Evolutionary conservation across 2,888 invertebrate genomes (phyloP).

Genomic region (Plemyria rubiginata): DNA sequence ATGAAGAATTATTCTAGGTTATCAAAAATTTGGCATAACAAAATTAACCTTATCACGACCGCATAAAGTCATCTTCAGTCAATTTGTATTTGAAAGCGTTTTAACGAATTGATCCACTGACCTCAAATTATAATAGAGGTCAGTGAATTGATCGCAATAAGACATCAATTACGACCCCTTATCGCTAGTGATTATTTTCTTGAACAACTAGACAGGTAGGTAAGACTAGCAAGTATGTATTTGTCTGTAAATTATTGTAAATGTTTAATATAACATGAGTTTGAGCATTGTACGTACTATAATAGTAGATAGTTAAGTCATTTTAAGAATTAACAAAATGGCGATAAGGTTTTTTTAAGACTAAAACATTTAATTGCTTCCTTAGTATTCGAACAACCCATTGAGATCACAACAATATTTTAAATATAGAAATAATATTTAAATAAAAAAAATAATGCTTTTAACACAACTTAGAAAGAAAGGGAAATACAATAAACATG

Average conservation of each 20-base stretch:
- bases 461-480: not conserved
- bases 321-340: slow-evolving; percentile 29
- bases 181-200: slow-evolving; percentile 61
- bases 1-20: too few species aligned
- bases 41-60: too few species aligned
- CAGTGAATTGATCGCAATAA: too few species aligned
- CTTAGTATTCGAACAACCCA: slow-evolving; percentile 20
- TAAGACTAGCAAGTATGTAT: slow-evolving; percentile 51
- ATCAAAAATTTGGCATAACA: too few species aligned
- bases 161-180: slow-evolving; percentile 16
- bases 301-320: slow-evolving; percentile 8
- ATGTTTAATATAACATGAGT: slow-evolving; percentile 42
- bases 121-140: too few species aligned
- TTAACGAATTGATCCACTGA: too few species aligned
- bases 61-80: too few species aligned
- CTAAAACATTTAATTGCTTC: slow-evolving; percentile 25
- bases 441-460: not conserved
- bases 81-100: too few species aligned
- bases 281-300: slow-evolving; percentile 28
- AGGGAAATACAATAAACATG: not conserved
- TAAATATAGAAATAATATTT: slow-evolving; percentile 1
- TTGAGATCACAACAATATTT: slow-evolving; percentile 25
- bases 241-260: slow-evolving; percentile 66
- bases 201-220: slow-evolving; percentile 52
- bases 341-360: slow-evolving; percentile 37